Evolutionary conservation across 2,888 invertebrate genomes (phyloP), one percentile per base, ranked within the genome.

Genomic region (Lasioglossum oenotherae): DNA sequence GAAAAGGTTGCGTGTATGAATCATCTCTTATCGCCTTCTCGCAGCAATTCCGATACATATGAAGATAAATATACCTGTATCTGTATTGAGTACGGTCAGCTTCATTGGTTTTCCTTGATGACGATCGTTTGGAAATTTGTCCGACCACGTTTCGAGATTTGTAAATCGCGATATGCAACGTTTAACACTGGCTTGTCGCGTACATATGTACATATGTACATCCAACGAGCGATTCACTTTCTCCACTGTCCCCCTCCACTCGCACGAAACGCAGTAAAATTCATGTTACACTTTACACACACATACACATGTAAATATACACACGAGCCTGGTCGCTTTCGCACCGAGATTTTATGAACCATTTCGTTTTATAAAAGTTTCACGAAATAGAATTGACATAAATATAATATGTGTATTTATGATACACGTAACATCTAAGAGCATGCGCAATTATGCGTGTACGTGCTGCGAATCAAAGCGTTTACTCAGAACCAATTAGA

Each of bases 81-180:
- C 87, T 85, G 80, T 77, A 76, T 88, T 85, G 87, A 87, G 87
- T 82, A 80, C 80, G 88, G 87, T 88, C 87, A 87, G 87, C 82
- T 71, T 78, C 79, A 44, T 46, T 53, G 57, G 67, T 87, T 87
- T 84, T 87, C 35, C 53, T 35, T 31, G 49, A 69, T 57, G 76
- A 87, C 77, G 87, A 81, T 84, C 73, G 74, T 67, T 57, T 57
- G 27, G 19, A 74, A 74, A 71, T 74, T 77, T 60, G 67, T 71
- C 71, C 69, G 76, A 88, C 84, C 84, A 78, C 82, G 84, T 88
- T 87, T 83, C 78, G 77, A 78, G 85, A 86, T 86, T 89, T 75
- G 80, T 86, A 87, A 85, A 88, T 78, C 71, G 81, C 72, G 80
- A 89, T 80, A 86, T 82, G 86, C 89, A 88, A 87, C 88, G 89